Conservation (phyloP, 2,797 vertebrate species). For the Enteromius unitaeniatus region DNA sequence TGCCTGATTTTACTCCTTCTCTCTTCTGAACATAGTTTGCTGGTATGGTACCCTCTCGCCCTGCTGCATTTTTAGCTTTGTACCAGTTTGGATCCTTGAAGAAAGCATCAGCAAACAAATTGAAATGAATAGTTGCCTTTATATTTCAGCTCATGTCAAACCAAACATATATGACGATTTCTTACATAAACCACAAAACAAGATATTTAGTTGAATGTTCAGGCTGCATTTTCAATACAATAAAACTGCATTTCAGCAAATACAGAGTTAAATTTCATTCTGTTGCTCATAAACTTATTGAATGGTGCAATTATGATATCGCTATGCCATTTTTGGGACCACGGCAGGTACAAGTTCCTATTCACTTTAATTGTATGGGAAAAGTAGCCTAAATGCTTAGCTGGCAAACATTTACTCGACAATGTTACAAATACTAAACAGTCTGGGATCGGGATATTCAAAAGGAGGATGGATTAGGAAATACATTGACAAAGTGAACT, state of each 20-base stretch:
- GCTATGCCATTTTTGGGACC: background rate
- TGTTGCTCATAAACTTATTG: background rate
- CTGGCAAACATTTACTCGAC: background rate
- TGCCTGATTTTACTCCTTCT: constrained; percentile 90
- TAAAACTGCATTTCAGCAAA: background rate
- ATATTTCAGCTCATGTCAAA: background rate
- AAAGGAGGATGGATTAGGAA: no score
- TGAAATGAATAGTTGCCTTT: background rate
- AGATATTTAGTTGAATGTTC: background rate
- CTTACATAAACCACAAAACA: background rate
- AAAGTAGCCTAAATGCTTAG: background rate
- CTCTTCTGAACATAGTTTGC: constrained; percentile 97
- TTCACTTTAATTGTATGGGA: background rate
- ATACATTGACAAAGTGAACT: no score
- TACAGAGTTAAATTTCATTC: background rate
- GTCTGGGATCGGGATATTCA: background rate
- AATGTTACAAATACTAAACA: background rate
- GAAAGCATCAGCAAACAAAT: background rate
- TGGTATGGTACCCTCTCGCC: constrained; percentile 92
- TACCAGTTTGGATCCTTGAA: constrained; percentile 97
- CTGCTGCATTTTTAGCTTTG: constrained; percentile 92
- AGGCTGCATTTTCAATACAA: background rate
- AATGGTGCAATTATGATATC: background rate
- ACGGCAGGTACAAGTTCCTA: background rate
- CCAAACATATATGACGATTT: background rate